A percentile compares a stretch with the other conserved stretches of the same genome.
These are phyloP conservation scores for Hypsibius dujardini DNA, from an alignment of 1,140 invertebrate genomes.

Conservation along the genomic window DNA sequence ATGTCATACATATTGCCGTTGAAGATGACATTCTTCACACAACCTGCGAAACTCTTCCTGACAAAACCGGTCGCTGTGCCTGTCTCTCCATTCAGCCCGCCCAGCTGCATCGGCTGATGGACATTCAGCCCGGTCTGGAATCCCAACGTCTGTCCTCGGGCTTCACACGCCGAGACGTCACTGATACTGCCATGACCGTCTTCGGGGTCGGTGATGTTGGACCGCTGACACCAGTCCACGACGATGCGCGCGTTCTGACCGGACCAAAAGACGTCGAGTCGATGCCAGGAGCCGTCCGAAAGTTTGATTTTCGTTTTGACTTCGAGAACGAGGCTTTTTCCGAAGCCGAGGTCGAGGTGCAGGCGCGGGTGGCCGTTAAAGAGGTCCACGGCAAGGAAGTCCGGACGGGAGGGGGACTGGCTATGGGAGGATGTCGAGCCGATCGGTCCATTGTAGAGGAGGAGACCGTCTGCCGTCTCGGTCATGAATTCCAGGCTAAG, in stretches of 20 bases:
- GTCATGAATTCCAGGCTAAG: slow-evolving; percentile 87
- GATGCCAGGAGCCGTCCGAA: slow-evolving; percentile 87
- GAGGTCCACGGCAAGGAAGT: slow-evolving; percentile 83
- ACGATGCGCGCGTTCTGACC: slow-evolving; percentile 61
- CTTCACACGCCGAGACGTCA: slow-evolving; percentile 69
- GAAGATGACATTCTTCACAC: slow-evolving; percentile 80
- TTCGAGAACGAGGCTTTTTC: slow-evolving; percentile 58
- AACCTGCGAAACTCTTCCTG: slow-evolving; percentile 84
- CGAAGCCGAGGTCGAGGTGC: slow-evolving; percentile 83
- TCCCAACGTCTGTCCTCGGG: slow-evolving; percentile 63
- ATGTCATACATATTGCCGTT: slow-evolving; percentile 84
- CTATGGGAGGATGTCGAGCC: slow-evolving; percentile 29
- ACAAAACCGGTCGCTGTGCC: slow-evolving; percentile 61
- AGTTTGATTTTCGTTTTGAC: slow-evolving; percentile 67
- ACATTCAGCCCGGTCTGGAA: slow-evolving; percentile 94
- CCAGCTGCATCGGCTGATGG: slow-evolving; percentile 78
- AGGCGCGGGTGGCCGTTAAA: slow-evolving; percentile 71
- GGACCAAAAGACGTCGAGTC: slow-evolving; percentile 82
- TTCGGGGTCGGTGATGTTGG: slow-evolving; percentile 63
- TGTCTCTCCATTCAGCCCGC: slow-evolving; percentile 66
- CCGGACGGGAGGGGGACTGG: no score
- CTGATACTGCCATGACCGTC: slow-evolving; percentile 56
- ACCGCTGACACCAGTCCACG: slow-evolving; percentile 72
- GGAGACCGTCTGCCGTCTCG: slow-evolving; percentile 64
- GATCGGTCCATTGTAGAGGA: slow-evolving; percentile 90